Percentiles rank a stretch among this genome's conserved stretches.
Conservation (phyloP, 2,113 vertebrate species). For the Phalacrocorax carbo region DNA sequence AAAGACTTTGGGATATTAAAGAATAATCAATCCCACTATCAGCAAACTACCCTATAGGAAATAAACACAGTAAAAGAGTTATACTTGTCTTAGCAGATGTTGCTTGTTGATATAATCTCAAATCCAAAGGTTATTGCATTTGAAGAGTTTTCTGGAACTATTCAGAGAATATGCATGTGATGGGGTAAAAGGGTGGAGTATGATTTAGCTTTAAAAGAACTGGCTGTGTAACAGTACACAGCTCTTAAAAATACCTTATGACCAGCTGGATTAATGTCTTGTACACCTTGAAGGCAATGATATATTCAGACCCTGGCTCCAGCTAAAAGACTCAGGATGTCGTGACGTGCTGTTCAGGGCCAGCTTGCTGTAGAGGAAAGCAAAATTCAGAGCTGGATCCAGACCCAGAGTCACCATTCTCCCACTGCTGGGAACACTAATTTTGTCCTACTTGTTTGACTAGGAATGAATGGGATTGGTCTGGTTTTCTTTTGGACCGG, state of each 20-base stretch:
- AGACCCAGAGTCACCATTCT: background rate
- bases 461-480: background rate
- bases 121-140: background rate
- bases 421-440: background rate
- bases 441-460: background rate
- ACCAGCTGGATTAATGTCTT: background rate
- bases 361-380: background rate
- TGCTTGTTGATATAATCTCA: background rate
- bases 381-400: background rate
- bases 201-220: background rate
- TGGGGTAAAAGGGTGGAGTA: background rate
- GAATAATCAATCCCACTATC: background rate
- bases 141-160: background rate
- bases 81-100: background rate
- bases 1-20: background rate
- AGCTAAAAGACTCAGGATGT: background rate
- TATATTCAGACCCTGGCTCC: background rate
- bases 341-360: background rate
- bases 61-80: background rate
- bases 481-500: background rate
- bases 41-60: background rate
- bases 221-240: background rate
- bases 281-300: background rate
- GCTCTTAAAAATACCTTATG: background rate
- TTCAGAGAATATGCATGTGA: background rate